phyloP scores from a whole-genome alignment of 2,113 vertebrate species.

The Lichenostomus cassidix region DNA sequence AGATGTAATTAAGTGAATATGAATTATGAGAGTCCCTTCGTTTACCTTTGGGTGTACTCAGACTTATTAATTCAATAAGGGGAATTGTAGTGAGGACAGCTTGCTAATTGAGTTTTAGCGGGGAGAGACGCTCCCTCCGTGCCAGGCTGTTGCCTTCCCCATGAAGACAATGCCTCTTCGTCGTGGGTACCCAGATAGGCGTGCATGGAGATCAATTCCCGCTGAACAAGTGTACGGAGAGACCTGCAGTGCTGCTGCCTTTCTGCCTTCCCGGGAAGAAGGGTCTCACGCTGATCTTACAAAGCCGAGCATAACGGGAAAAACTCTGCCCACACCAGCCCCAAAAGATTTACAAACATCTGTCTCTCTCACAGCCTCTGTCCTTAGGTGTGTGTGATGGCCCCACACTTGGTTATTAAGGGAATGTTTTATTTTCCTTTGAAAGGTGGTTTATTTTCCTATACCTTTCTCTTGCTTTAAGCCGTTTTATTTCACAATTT shows the following conservation, averaged over 20 bases:
- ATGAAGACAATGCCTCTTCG: not conserved
- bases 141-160: constrained; percentile 37
- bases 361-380: not conserved
- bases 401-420: not conserved
- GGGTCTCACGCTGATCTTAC: not conserved
- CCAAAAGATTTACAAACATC: not conserved
- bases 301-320: not conserved
- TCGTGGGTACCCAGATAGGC: not conserved
- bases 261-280: not conserved
- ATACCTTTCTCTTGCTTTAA: not conserved
- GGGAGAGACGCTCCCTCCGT: constrained; percentile 7
- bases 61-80: constrained; percentile 79
- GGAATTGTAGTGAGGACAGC: constrained; percentile 65
- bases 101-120: constrained; percentile 75
- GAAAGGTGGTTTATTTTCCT: not conserved
- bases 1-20: constrained; percentile 83
- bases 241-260: not conserved
- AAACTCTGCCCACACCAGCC: not conserved
- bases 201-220: not conserved
- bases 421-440: not conserved
- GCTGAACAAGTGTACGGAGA: rapidly evolving
- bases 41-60: constrained; percentile 77
- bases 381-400: not conserved
- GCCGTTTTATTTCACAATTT: not conserved
- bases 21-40: constrained; percentile 79